Percentiles rank a stretch among this genome's conserved stretches.
Evolutionary conservation across 2,888 invertebrate genomes (phyloP).

Genomic region (Axea sp.): DNA sequence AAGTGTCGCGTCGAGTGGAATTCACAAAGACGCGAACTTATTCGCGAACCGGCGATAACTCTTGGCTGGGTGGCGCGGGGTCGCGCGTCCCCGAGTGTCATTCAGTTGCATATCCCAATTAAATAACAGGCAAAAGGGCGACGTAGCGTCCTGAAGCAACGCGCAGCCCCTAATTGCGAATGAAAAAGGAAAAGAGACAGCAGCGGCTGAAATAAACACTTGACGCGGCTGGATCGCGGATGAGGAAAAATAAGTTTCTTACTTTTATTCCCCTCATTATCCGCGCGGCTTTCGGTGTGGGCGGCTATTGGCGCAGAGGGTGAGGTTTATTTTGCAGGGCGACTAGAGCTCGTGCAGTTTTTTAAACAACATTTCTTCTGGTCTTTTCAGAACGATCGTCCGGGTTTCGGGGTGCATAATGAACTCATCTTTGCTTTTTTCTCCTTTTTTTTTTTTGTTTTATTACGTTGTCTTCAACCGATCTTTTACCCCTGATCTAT

Average conservation of each 20-base stretch:
- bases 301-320: not conserved
- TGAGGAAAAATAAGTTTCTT: slow-evolving; percentile 51
- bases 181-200: slow-evolving; percentile 57
- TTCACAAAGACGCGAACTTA: slow-evolving; percentile 71
- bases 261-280: slow-evolving; percentile 53
- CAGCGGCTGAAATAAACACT: slow-evolving; percentile 71
- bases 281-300: slow-evolving; percentile 1
- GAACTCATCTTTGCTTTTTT: too few relatives aligned
- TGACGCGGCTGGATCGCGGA: slow-evolving; percentile 49
- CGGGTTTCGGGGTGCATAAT: too few relatives aligned
- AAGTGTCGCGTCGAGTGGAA: slow-evolving; percentile 68
- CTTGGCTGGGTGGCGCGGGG: slow-evolving; percentile 65
- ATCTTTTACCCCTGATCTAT: too few relatives aligned
- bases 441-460: too few relatives aligned
- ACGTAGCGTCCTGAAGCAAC: slow-evolving; percentile 77
- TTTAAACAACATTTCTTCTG: too few relatives aligned
- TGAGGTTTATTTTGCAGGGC: too few relatives aligned
- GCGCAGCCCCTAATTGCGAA: slow-evolving; percentile 77
- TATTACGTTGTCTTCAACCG: too few relatives aligned
- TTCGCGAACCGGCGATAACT: slow-evolving; percentile 68
- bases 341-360: too few relatives aligned
- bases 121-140: slow-evolving; percentile 79
- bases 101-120: slow-evolving; percentile 79
- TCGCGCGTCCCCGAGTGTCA: slow-evolving; percentile 74
- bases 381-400: too few relatives aligned